These are phyloP conservation scores for Verasper variegatus DNA, from an alignment of 2,113 vertebrate genomes.

Conservation along the genomic window DNA sequence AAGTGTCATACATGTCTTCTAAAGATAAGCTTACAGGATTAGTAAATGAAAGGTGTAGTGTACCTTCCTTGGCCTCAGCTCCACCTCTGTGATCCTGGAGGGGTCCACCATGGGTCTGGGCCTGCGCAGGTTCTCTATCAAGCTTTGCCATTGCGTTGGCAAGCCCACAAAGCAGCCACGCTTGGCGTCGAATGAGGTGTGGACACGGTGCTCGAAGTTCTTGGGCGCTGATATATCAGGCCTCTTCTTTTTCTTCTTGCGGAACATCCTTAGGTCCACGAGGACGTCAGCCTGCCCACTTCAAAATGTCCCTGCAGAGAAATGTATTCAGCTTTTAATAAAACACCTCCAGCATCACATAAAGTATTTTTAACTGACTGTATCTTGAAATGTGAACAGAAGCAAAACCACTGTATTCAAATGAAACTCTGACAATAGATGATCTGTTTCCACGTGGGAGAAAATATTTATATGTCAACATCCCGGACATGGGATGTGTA, in stretches of 20 bases:
- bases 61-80: slow-evolving; percentile 98
- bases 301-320: slow-evolving; percentile 49
- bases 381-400: slow-evolving; percentile 40
- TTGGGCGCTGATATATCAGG: slow-evolving; percentile 95
- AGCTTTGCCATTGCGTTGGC: slow-evolving; percentile 97
- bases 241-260: slow-evolving; percentile 99
- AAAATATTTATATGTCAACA: slow-evolving; percentile 30
- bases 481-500: slow-evolving; percentile 11
- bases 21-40: slow-evolving; percentile 14
- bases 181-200: slow-evolving; percentile 96
- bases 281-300: slow-evolving; percentile 60
- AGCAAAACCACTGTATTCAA: slow-evolving; percentile 33
- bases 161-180: slow-evolving; percentile 94
- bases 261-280: slow-evolving; percentile 88
- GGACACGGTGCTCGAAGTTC: slow-evolving; percentile 98
- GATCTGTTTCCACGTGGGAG: slow-evolving; percentile 5
- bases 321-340: slow-evolving; percentile 27
- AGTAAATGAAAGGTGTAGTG: slow-evolving; percentile 17
- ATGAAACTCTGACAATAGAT: slow-evolving; percentile 28
- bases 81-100: slow-evolving; percentile 93
- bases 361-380: slow-evolving; percentile 9
- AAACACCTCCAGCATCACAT: neutral
- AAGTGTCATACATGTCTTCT: neutral
- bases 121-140: slow-evolving; percentile 92
- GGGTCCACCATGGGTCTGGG: slow-evolving; percentile 97